Percentiles rank a stretch among this genome's conserved stretches.
Evolutionary conservation across 2,888 invertebrate species (phyloP).

Genomic region (Conomelus anceps): DNA sequence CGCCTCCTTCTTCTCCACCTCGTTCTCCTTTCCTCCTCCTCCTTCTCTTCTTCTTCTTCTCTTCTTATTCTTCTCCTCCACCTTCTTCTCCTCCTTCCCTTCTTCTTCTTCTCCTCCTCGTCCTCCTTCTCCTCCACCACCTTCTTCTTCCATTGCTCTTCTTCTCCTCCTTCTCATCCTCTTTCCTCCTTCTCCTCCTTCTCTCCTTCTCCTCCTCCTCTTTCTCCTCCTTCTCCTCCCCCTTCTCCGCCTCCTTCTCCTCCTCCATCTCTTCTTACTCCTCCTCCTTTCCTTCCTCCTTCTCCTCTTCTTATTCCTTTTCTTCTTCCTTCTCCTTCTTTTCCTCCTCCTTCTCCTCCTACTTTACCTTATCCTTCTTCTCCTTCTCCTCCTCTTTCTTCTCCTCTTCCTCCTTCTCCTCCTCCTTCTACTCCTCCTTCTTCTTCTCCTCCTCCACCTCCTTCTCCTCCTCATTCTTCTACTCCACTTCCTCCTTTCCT

Average conservation of each 20-base stretch:
- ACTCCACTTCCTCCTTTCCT: no score
- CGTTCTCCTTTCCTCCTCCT: not conserved
- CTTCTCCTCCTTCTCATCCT: not conserved
- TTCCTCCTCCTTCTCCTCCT: not conserved
- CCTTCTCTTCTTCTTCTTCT: no score
- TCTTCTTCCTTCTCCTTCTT: not conserved
- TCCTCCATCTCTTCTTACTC: not conserved
- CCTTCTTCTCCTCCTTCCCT: no score
- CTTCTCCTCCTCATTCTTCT: no score
- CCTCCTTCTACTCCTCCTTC: no score
- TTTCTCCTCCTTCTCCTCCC: not conserved
- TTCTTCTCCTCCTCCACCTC: no score
- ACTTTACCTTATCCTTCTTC: no score
- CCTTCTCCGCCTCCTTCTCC: not conserved
- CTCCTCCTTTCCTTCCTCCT: not conserved
- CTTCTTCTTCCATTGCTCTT: not conserved
- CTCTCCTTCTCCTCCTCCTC: not conserved
- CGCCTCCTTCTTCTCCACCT: no score
- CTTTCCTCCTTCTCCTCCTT: not conserved
- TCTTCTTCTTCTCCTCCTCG: no score
- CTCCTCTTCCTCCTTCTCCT: no score
- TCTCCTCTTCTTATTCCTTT: not conserved
- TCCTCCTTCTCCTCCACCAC: not conserved
- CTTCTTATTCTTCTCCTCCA: no score
- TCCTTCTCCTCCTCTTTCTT: no score